A percentile compares a stretch with the other conserved stretches of the same genome.
phyloP scores from a whole-genome alignment of 2,888 invertebrate species.

The Polydrusus cervinus region DNA sequence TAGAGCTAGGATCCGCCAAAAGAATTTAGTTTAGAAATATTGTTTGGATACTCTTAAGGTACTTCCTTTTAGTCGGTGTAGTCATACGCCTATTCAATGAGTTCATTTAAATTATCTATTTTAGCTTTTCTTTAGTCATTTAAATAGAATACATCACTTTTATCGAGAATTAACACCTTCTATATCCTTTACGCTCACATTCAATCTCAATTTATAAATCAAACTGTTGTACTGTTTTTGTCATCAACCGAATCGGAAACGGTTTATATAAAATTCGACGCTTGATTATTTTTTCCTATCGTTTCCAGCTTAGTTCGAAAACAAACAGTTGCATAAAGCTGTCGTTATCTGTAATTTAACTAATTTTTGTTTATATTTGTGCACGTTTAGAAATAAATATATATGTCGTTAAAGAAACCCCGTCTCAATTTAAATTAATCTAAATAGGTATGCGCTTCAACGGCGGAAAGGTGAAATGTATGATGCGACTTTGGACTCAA shows the following conservation, averaged over 20 bases:
- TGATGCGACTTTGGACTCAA: too few species aligned
- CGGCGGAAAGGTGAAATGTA: too few species aligned
- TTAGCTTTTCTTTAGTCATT: too few species aligned
- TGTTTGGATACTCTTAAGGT: too few species aligned
- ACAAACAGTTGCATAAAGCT: slow-evolving; percentile 49
- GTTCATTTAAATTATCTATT: too few species aligned
- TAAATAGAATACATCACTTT: slow-evolving; percentile 5
- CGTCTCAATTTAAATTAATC: background rate
- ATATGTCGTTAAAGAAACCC: background rate
- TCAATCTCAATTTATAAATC: slow-evolving; percentile 41
- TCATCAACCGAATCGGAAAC: slow-evolving; percentile 41
- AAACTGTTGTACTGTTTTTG: slow-evolving; percentile 41
- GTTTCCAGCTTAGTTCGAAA: slow-evolving; percentile 26
- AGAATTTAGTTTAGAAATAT: too few species aligned
- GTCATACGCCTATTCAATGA: too few species aligned
- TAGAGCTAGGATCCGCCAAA: too few species aligned
- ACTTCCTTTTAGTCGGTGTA: too few species aligned
- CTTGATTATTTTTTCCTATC: slow-evolving; percentile 48
- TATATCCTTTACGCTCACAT: slow-evolving; percentile 35
- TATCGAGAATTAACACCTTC: slow-evolving; percentile 34
- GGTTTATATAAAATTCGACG: slow-evolving; percentile 40
- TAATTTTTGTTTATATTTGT: slow-evolving; percentile 41
- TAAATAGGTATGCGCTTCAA: background rate
- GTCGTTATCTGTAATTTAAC: slow-evolving; percentile 44
- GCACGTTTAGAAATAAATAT: slow-evolving; percentile 22